Base-by-base conservation (phyloP, 2,888 invertebrate species). In the Erannis defoliaria region DNA sequence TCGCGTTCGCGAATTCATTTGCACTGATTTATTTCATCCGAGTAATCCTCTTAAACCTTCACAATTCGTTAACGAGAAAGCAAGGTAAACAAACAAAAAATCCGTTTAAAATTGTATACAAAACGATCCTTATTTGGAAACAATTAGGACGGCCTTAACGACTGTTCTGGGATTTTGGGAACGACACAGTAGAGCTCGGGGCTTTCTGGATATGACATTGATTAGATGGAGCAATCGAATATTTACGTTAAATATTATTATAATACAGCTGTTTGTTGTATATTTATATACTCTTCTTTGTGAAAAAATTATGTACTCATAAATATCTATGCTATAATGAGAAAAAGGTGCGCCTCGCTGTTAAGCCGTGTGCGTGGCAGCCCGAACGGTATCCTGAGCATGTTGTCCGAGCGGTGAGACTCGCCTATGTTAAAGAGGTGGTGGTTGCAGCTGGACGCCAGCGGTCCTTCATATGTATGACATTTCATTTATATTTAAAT, bases 61-160 rank as follows among this genome's bases (percentile, higher is more conserved):
- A 71, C 76, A 75, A 77, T 74, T 73, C 75, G 76, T 75, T 78
- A 74, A 72, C 74, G 74, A 70, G 68, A 73, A 74, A 73, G 73
- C 68, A 61, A 61, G 74, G 75, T 74, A 67, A 40, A 69, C 73
- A 78, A 78, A 77, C 75, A 80, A 76, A 80, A n/a, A 78, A 71
- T 70, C 71, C 73, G 72, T 78, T 75, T 62, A 62, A 72, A 74
- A 77, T 67, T 64, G 70, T 65, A 61, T 66, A 64, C 55, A 56
- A 62, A 68, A 59, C 60, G 68, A 65, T 50, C 61, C 61, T 71
- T 74, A 76, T 76, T 80, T 75, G 68, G 68, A 74, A 75, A 73
- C 75, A 79, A 81, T 80, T 78, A 73, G 66, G 68, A 51, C 49
- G 64, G 37, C 59, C 48, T 55, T 75, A 74, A 74, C 70, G 73